Conservation (phyloP, 2,888 invertebrate genomes). For the Tenthredo scrophulariae region DNA sequence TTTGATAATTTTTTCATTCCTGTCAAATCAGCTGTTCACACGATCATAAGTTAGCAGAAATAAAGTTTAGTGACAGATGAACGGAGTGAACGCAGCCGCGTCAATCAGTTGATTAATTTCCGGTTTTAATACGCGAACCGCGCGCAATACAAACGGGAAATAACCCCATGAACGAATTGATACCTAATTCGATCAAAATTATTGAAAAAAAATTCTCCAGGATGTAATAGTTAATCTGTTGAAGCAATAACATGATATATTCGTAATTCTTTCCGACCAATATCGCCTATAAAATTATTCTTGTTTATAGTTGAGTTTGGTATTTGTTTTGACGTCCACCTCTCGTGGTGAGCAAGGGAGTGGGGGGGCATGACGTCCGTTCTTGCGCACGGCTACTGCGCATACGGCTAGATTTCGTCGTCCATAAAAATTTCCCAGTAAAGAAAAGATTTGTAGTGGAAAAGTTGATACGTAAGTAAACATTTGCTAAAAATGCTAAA, state of each 20-base stretch:
- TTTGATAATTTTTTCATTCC: neutral
- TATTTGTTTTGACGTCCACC: slow-evolving; percentile 48
- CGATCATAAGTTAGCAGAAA: slow-evolving; percentile 29
- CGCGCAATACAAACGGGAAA: slow-evolving; percentile 32
- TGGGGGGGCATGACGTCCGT: slow-evolving; percentile 40
- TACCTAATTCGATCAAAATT: neutral
- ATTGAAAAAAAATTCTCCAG: neutral
- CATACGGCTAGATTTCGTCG: slow-evolving; percentile 48
- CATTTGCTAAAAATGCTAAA: slow-evolving; percentile 56
- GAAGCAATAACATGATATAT: neutral
- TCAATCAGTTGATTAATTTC: slow-evolving; percentile 39
- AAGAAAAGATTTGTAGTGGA: slow-evolving; percentile 73
- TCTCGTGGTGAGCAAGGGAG: neutral
- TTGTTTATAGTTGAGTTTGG: slow-evolving; percentile 1
- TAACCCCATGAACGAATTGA: neutral
- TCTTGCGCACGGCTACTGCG: slow-evolving; percentile 35
- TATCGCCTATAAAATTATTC: neutral
- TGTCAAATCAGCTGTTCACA: slow-evolving; percentile 40
- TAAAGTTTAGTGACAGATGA: slow-evolving; percentile 25
- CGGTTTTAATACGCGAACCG: neutral
- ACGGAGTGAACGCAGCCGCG: slow-evolving; percentile 25
- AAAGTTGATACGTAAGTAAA: slow-evolving; percentile 74
- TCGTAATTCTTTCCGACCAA: neutral
- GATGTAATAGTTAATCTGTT: neutral
- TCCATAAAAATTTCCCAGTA: slow-evolving; percentile 74